A percentile compares a stretch with the other conserved stretches of the same genome.
phyloP scores from a whole-genome alignment of 2,113 vertebrate genomes.

The Brienomyrus brachyistius region DNA sequence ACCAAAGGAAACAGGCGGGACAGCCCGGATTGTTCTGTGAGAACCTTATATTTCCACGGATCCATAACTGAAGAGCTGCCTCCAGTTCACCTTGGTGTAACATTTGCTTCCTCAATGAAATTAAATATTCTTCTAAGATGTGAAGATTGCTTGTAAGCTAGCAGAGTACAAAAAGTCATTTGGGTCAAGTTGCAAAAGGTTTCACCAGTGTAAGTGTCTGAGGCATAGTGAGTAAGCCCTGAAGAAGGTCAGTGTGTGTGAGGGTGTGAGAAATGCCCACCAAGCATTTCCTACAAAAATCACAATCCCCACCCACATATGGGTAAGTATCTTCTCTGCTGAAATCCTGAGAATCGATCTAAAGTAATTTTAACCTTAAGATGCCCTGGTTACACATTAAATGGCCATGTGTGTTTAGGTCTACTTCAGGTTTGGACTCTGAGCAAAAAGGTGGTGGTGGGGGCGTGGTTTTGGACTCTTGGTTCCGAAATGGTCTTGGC shows the following conservation, averaged over 20 bases:
- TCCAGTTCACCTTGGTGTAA: neutral
- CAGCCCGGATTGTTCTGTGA: neutral
- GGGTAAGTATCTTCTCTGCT: neutral
- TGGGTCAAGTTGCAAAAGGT: neutral
- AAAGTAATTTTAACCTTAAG: neutral
- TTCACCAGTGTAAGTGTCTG: neutral
- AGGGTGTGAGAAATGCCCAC: neutral
- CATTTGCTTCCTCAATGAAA: neutral
- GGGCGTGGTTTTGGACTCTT: neutral
- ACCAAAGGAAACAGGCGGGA: neutral
- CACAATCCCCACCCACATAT: neutral
- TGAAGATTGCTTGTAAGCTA: neutral
- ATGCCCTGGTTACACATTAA: neutral
- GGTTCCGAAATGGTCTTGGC: neutral
- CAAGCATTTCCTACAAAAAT: neutral
- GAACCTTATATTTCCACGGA: neutral
- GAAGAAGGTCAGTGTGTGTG: neutral
- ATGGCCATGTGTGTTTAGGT: neutral
- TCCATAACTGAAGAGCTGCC: neutral
- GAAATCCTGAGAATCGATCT: neutral
- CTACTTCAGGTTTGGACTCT: neutral
- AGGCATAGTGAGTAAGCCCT: neutral
- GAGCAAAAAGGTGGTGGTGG: neutral
- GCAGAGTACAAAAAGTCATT: neutral
- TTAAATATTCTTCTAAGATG: neutral